phyloP scores from a whole-genome alignment of 2,888 invertebrate species.

The Maniola hyperantus region DNA sequence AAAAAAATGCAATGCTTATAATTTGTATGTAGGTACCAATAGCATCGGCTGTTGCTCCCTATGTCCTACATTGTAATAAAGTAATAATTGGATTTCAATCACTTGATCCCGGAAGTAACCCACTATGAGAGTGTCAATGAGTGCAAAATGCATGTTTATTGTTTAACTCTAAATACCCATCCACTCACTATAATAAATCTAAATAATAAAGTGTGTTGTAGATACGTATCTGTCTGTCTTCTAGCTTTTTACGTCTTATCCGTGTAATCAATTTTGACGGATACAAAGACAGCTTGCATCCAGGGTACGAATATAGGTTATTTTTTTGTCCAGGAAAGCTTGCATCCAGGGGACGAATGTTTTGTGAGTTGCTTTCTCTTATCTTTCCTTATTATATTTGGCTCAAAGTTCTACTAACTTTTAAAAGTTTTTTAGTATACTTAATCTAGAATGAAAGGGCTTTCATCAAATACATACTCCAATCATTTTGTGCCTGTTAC shows the following conservation, averaged over 20 bases:
- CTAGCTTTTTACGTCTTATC: too few relatives aligned
- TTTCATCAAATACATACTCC: background rate
- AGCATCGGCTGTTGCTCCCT: slow-evolving; percentile 9
- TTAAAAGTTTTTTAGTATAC: background rate
- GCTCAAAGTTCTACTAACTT: background rate
- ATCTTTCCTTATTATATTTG: background rate
- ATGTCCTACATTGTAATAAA: slow-evolving; percentile 30
- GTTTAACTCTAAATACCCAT: too few relatives aligned
- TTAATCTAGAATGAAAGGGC: too few relatives aligned
- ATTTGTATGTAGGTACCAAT: background rate
- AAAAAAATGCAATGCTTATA: background rate
- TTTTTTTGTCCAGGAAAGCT: too few relatives aligned
- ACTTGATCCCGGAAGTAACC: slow-evolving; percentile 35
- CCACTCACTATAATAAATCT: too few relatives aligned
- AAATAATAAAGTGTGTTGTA: too few relatives aligned
- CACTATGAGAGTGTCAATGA: slow-evolving; percentile 22
- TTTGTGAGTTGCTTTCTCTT: slow-evolving; percentile 33
- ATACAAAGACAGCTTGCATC: too few relatives aligned
- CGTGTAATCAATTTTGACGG: too few relatives aligned
- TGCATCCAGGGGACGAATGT: too few relatives aligned
- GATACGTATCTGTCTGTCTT: too few relatives aligned
- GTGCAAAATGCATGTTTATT: background rate
- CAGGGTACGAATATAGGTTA: too few relatives aligned
- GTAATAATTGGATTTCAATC: slow-evolving; percentile 34
- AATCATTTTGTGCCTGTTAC: too few relatives aligned